These are phyloP conservation scores for Crossocerus cetratus DNA, from an alignment of 2,888 invertebrate genomes.

Conservation along the genomic window DNA sequence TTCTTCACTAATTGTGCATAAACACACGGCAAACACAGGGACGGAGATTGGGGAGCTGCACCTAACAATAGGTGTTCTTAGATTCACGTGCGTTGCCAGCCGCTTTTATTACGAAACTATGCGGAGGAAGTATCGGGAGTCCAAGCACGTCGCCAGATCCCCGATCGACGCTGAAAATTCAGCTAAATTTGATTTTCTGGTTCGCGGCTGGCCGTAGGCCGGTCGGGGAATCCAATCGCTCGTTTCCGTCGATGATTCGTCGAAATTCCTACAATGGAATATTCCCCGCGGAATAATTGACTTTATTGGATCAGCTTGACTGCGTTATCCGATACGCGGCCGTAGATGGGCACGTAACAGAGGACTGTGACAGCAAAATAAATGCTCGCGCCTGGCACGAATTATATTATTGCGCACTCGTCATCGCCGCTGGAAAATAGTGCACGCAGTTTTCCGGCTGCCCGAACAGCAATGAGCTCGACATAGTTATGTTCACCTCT, in stretches of 20 bases:
- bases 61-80: conserved; percentile 21
- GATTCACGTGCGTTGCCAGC: conserved; percentile 21
- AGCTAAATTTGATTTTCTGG: conserved; percentile 59
- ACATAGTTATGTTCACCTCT: background rate
- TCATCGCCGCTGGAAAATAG: conserved; percentile 33
- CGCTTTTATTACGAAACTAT: conserved; percentile 16
- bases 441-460: conserved; percentile 2
- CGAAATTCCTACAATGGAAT: conserved; percentile 70
- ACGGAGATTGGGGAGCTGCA: conserved; percentile 22
- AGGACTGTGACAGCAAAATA: conserved; percentile 47
- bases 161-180: conserved; percentile 58
- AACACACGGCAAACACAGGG: background rate
- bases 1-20: too few species aligned
- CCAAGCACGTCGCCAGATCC: conserved; percentile 48
- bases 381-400: conserved; percentile 48
- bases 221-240: conserved; percentile 64
- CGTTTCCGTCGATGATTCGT: conserved; percentile 67
- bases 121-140: conserved; percentile 33
- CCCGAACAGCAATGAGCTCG: conserved; percentile 11
- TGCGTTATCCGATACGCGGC: conserved; percentile 46
- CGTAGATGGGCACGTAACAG: conserved; percentile 24
- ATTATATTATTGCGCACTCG: conserved; percentile 47
- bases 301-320: conserved; percentile 67
- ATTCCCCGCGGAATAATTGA: conserved; percentile 68
- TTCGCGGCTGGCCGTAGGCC: conserved; percentile 18